Conservation (phyloP, 1,140 invertebrate genomes). For the Heliconius congener region DNA sequence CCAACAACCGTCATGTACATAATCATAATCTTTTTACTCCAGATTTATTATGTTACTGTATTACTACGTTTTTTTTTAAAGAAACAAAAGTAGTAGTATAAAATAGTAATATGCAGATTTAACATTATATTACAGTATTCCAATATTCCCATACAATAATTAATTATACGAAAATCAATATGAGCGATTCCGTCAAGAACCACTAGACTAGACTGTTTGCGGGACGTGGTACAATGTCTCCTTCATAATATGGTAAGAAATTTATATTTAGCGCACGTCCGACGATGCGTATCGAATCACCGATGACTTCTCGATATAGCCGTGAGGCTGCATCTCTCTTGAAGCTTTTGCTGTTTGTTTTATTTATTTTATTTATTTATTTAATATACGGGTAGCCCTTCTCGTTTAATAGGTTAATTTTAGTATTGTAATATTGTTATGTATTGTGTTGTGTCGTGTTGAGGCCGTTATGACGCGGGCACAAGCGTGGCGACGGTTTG, state of each 20-base stretch:
- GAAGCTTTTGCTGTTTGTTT: background rate
- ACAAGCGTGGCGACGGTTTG: background rate
- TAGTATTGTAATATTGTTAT: background rate
- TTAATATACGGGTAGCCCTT: background rate
- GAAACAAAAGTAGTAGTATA: no score
- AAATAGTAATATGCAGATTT: no score
- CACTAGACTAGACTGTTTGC: background rate
- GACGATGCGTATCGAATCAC: constrained; percentile 29
- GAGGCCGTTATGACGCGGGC: background rate
- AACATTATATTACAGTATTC: no score
- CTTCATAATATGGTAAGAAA: background rate
- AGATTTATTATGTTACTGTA: no score
- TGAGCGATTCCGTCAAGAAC: background rate
- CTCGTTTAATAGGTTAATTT: background rate
- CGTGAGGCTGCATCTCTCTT: constrained; percentile 16
- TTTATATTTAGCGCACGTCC: constrained; percentile 30
- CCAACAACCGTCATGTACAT: no score
- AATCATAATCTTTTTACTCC: no score
- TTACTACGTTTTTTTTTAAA: no score
- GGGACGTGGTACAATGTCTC: background rate
- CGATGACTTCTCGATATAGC: constrained; percentile 29
- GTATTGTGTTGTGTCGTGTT: background rate
- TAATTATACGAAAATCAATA: background rate
- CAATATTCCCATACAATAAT: background rate
- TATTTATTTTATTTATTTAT: background rate